These are phyloP conservation scores for Perognathus longimembris DNA, from an alignment of 2,113 vertebrate species.

Conservation along the genomic window DNA sequence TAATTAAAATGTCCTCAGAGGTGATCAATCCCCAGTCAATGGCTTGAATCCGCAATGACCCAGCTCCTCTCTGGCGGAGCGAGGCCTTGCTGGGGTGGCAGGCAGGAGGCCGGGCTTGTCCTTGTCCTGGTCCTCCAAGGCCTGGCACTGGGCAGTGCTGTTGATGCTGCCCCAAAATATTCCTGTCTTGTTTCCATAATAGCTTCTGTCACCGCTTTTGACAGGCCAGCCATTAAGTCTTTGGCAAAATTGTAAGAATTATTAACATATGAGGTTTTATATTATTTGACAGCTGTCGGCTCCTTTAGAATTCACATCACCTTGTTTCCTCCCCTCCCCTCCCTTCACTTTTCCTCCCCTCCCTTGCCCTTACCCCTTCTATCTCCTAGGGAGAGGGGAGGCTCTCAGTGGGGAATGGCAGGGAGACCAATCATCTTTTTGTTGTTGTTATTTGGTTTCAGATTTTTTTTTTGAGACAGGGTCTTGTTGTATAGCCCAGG, in stretches of 20 bases:
- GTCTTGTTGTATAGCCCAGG: neutral
- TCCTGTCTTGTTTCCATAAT: slow-evolving; percentile 68
- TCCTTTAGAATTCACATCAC: slow-evolving; percentile 52
- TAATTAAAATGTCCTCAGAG: slow-evolving; percentile 73
- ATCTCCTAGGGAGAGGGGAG: neutral
- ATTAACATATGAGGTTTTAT: slow-evolving; percentile 71
- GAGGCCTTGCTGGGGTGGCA: neutral
- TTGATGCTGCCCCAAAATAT: slow-evolving; percentile 39
- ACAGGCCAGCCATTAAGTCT: slow-evolving; percentile 77
- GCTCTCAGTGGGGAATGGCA: neutral
- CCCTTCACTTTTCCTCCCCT: neutral
- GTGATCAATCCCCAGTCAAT: slow-evolving; percentile 57
- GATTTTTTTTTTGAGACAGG: neutral
- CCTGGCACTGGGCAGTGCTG: neutral
- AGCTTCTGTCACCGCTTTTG: slow-evolving; percentile 79
- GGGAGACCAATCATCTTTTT: neutral
- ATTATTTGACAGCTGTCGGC: slow-evolving; percentile 75
- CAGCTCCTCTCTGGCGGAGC: neutral
- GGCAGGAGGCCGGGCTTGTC: slow-evolving; percentile 26
- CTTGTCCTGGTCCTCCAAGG: slow-evolving; percentile 28
- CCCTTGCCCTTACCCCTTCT: neutral
- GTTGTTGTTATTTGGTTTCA: neutral
- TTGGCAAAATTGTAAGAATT: slow-evolving; percentile 80
- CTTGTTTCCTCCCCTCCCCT: neutral
- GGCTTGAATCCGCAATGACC: slow-evolving; percentile 39